phyloP scores from a whole-genome alignment of 2,797 vertebrate species.

The Crypturellus tataupa region DNA sequence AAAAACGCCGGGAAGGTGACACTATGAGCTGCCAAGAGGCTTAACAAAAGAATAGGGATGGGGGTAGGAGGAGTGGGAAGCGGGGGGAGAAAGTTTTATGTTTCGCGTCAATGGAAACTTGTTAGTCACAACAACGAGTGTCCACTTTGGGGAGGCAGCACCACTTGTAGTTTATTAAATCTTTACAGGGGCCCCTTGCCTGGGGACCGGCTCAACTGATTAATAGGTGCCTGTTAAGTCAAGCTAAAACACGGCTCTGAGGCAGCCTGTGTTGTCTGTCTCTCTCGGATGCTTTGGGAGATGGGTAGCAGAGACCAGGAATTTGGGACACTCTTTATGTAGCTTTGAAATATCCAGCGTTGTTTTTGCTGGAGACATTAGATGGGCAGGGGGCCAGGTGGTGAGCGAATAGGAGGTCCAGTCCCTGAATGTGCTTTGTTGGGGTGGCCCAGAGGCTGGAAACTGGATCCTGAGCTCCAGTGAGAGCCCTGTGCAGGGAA shows the following conservation, averaged over 20 bases:
- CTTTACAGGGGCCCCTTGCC: constrained; percentile 22
- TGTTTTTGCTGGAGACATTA: neutral
- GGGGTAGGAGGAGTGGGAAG: constrained; percentile 46
- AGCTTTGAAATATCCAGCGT: neutral
- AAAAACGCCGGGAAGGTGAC: constrained; percentile 85
- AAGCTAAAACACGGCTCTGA: neutral
- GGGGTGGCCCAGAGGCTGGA: neutral
- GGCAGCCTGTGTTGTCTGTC: neutral
- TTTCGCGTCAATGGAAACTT: constrained; percentile 66
- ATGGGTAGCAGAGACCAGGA: neutral
- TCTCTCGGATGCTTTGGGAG: neutral
- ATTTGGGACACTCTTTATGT: neutral
- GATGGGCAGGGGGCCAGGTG: neutral
- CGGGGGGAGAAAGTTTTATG: constrained; percentile 70
- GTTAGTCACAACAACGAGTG: constrained; percentile 65
- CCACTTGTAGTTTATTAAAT: neutral
- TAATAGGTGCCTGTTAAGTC: neutral
- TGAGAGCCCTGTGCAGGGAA: neutral
- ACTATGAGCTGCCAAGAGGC: constrained; percentile 76
- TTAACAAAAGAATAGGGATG: constrained; percentile 76
- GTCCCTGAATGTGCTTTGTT: rapidly evolving
- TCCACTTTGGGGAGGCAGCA: constrained; percentile 65
- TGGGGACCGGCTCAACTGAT: neutral
- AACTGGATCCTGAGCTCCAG: neutral
- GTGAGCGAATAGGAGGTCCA: neutral